These are phyloP conservation scores for Cylloceria caligata DNA, from an alignment of 2,888 invertebrate genomes.

Conservation along the genomic window DNA sequence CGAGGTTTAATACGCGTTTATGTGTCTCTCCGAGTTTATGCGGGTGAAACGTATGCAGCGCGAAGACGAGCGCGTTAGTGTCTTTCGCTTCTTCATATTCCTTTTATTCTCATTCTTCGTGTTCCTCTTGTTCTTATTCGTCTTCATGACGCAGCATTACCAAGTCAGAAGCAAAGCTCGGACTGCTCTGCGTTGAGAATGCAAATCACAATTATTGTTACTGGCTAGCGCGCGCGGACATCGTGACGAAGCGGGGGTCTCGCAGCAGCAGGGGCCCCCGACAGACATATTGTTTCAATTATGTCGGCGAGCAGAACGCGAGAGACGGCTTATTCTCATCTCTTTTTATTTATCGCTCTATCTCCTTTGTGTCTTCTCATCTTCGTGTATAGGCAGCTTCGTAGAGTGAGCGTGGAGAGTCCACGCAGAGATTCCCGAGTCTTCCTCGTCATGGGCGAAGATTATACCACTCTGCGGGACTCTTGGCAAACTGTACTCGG, in stretches of 20 bases:
- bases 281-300: conserved; percentile 74
- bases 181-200: conserved; percentile 45
- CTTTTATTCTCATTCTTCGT: conserved; percentile 7
- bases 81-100: conserved; percentile 41
- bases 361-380: conserved; percentile 17
- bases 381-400: not conserved
- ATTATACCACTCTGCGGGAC: conserved; percentile 11
- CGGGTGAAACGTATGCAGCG: conserved; percentile 47
- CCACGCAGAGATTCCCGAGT: not conserved
- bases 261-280: conserved; percentile 42
- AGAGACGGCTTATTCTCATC: conserved; percentile 33
- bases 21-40: conserved; percentile 24
- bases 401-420: conserved; percentile 9
- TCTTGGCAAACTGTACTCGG: conserved; percentile 20
- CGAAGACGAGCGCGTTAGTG: conserved; percentile 48
- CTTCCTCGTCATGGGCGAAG: conserved; percentile 35
- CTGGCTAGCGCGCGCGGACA: conserved; percentile 35
- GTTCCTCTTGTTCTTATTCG: conserved; percentile 47
- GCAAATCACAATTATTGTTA: conserved; percentile 72
- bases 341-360: conserved; percentile 32
- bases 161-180: conserved; percentile 55
- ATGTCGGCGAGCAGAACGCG: conserved; percentile 58
- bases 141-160: conserved; percentile 59
- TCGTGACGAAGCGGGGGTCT: conserved; percentile 66
- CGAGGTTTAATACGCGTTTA: not conserved